Evolutionary conservation across 2,113 vertebrate species (phyloP).

Genomic region (Myxocyprinus asiaticus): DNA sequence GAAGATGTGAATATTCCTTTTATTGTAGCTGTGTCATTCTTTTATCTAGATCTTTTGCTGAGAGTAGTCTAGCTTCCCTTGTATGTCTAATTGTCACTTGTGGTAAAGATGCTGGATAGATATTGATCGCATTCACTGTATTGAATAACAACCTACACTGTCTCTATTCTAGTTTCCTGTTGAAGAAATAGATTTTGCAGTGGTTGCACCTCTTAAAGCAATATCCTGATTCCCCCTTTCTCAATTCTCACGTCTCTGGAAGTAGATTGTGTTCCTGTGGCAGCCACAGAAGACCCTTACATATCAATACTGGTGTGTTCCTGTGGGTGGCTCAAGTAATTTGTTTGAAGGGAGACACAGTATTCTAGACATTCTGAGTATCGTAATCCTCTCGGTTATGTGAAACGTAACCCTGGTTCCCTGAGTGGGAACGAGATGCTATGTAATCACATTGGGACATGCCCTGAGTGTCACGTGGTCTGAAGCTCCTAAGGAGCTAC

Average conservation of each 20-base stretch:
- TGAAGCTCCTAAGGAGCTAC: too few species aligned
- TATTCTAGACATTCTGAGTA: not conserved
- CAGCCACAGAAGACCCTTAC: constrained; percentile 29
- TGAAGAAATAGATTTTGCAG: constrained; percentile 46
- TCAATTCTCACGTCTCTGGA: constrained; percentile 27
- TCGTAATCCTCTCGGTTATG: not conserved
- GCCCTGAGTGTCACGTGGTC: not conserved
- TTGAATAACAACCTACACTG: constrained; percentile 15
- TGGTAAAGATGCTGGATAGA: not conserved
- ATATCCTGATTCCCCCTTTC: constrained; percentile 43
- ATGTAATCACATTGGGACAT: too few species aligned
- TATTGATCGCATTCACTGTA: not conserved
- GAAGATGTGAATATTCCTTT: too few species aligned
- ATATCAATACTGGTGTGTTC: constrained; percentile 38
- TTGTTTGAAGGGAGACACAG: constrained; percentile 11
- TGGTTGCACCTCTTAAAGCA: constrained; percentile 40
- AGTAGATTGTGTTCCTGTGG: constrained; percentile 37
- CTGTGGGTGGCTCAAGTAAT: constrained; percentile 23
- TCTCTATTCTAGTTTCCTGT: constrained; percentile 24
- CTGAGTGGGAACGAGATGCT: too few species aligned
- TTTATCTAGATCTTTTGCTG: too few species aligned
- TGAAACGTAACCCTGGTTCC: too few species aligned
- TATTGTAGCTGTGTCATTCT: not conserved
- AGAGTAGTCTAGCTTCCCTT: not conserved
- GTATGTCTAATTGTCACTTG: not conserved